Percentiles rank a stretch among this genome's conserved stretches.
Conservation (phyloP, 2,888 invertebrate genomes). For the Caenorhabditis wallacei region DNA sequence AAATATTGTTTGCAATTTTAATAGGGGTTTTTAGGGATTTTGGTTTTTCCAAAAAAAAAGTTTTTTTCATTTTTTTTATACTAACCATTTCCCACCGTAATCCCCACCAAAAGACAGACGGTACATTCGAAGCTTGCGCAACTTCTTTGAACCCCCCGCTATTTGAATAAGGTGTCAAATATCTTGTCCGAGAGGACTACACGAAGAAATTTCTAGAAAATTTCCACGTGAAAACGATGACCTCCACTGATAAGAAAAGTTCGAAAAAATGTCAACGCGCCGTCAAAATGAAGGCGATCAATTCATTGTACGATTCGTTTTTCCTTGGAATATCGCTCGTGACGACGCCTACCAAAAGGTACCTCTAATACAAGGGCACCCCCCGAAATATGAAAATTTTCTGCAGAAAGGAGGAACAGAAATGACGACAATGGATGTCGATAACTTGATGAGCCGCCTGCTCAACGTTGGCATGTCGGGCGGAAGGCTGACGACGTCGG, state of each 20-base stretch:
- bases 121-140: no score
- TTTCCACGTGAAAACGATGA: slow-evolving; percentile 11
- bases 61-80: no score
- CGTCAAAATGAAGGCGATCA: background rate
- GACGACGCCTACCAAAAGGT: slow-evolving; percentile 42
- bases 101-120: no score
- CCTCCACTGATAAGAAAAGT: slow-evolving; percentile 27
- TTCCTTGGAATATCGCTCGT: slow-evolving; percentile 32
- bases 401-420: slow-evolving; percentile 37
- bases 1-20: no score
- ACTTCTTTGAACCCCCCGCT: no score
- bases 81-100: no score
- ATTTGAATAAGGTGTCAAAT: no score
- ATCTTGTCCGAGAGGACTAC: no score
- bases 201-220: background rate
- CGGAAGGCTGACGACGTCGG: slow-evolving; percentile 67
- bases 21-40: no score
- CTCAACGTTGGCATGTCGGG: slow-evolving; percentile 71
- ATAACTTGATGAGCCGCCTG: slow-evolving; percentile 68
- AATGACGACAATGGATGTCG: slow-evolving; percentile 65
- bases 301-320: slow-evolving; percentile 22
- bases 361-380: background rate
- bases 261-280: slow-evolving; percentile 16
- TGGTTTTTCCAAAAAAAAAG: no score
- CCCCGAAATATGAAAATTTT: background rate